These are phyloP conservation scores for Montipora capricornis DNA, from an alignment of 64 coral and sea anemone genomes.

Conservation along the genomic window DNA sequence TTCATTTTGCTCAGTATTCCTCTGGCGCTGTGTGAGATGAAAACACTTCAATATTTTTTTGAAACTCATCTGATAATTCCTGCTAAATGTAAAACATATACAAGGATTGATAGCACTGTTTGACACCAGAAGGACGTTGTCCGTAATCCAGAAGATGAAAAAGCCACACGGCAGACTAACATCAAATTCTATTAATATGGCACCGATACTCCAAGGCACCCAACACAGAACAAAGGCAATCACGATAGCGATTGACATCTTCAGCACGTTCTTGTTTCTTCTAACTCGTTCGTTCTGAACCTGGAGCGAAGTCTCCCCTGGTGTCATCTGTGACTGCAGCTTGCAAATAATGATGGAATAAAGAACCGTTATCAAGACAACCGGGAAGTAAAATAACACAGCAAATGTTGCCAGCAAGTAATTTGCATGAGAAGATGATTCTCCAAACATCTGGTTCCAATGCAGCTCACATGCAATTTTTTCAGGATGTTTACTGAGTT, in stretches of 20 bases:
- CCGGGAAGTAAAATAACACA: not conserved
- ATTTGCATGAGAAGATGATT: not conserved
- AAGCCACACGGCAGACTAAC: not conserved
- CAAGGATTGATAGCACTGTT: not conserved
- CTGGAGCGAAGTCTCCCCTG: not conserved
- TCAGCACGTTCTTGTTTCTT: not conserved
- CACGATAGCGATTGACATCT: conserved; percentile 4
- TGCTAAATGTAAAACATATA: not conserved
- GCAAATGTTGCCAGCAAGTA: not conserved
- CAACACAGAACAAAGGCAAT: not conserved
- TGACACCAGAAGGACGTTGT: not conserved
- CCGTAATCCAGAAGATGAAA: not conserved
- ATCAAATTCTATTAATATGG: not conserved
- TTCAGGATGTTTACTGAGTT: not conserved
- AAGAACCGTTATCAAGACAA: not conserved
- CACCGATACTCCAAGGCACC: not conserved
- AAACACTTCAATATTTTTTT: not conserved
- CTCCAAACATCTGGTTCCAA: not conserved
- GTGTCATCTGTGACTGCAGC: not conserved
- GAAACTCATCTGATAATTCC: not conserved
- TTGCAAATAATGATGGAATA: not conserved
- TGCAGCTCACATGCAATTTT: not conserved
- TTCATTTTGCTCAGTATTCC: no score
- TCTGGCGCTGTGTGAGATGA: not conserved
- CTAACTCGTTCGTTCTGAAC: not conserved